These are phyloP conservation scores for Mesembrinibis cayennensis DNA, from an alignment of 2,113 vertebrate genomes.

Conservation along the genomic window DNA sequence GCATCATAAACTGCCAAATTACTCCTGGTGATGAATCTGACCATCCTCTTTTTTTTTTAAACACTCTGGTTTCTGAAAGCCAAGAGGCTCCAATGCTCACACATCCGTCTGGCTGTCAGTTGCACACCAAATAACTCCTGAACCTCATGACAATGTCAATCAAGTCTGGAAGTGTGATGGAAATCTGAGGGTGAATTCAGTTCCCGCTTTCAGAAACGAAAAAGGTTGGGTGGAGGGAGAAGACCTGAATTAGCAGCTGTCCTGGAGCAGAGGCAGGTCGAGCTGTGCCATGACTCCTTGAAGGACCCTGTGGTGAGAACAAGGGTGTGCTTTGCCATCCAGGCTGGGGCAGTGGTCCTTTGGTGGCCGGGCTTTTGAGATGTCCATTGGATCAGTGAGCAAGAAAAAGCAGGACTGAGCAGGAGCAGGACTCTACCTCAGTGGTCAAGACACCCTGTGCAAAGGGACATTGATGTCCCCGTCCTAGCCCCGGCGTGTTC, in stretches of 20 bases:
- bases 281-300: neutral
- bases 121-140: neutral
- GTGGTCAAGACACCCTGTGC: neutral
- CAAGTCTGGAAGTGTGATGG: neutral
- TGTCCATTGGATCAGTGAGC: neutral
- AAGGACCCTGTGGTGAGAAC: neutral
- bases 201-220: accelerated
- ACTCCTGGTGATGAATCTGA: neutral
- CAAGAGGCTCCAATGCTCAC: neutral
- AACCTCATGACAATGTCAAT: neutral
- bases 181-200: neutral
- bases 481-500: accelerated
- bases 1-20: neutral
- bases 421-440: neutral
- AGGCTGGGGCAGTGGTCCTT: neutral
- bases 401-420: neutral
- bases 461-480: accelerated
- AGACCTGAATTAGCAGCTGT: neutral
- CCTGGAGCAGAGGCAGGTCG: neutral
- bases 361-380: neutral
- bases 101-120: neutral
- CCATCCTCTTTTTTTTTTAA: neutral
- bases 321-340: neutral
- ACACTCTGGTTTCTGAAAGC: neutral
- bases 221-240: neutral